Evolutionary conservation across 2,113 vertebrate species (phyloP).

Genomic region (Gasterosteus aculeatus): DNA sequence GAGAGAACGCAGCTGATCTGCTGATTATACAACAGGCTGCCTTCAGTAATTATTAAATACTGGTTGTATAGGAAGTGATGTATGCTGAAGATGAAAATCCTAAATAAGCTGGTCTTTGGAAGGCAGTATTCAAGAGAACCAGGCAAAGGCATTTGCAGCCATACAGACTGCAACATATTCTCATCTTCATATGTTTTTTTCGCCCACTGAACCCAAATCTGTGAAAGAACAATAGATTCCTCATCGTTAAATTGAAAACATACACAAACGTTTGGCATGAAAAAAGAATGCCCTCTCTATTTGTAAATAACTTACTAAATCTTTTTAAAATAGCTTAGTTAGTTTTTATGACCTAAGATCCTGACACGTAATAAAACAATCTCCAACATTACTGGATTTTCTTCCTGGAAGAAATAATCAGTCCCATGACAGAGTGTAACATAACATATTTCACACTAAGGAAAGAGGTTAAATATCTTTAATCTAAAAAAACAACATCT

Average conservation of each 20-base stretch:
- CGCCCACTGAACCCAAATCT: neutral
- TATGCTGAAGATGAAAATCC: neutral
- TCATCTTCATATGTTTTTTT: neutral
- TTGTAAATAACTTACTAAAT: neutral
- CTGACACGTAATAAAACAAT: constrained; percentile 39
- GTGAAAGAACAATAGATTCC: neutral
- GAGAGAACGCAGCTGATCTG: neutral
- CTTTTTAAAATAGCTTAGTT: too few species aligned
- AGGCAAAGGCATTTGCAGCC: neutral
- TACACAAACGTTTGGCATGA: neutral
- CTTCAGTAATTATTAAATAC: neutral
- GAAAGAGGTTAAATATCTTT: neutral
- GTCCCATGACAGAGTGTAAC: neutral
- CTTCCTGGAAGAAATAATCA: constrained; percentile 16
- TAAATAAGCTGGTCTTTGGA: neutral
- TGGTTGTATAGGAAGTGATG: neutral
- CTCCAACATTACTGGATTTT: constrained; percentile 15
- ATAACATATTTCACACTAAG: constrained; percentile 27
- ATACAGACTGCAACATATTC: neutral
- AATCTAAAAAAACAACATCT: neutral
- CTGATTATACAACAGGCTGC: constrained; percentile 7
- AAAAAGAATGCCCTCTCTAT: neutral
- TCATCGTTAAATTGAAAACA: neutral
- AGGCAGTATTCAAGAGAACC: neutral
- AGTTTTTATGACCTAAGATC: neutral